Conservation (phyloP, 1,140 invertebrate genomes). For the Drosophila jambulina region DNA sequence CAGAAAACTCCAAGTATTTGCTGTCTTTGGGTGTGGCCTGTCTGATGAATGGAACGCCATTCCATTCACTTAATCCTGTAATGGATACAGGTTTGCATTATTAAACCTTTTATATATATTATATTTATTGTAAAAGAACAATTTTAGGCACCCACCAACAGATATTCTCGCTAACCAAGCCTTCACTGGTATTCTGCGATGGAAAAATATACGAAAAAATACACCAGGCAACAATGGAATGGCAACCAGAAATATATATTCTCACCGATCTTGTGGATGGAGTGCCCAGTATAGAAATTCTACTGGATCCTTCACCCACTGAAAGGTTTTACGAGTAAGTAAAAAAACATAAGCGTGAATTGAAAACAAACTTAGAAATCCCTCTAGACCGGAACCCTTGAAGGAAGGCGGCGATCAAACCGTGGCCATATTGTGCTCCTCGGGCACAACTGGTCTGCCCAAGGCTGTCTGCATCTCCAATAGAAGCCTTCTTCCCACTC, state of each 20-base stretch:
- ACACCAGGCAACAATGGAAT: slow-evolving; percentile 37
- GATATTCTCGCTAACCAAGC: slow-evolving; percentile 65
- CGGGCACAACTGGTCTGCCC: slow-evolving; percentile 91
- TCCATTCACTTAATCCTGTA: slow-evolving; percentile 59
- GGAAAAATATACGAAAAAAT: slow-evolving; percentile 67
- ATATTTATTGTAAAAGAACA: too few relatives aligned
- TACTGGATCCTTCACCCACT: slow-evolving; percentile 53
- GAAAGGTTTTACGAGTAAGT: slow-evolving; percentile 72
- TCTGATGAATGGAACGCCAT: slow-evolving; percentile 69
- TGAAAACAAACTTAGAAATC: rapidly evolving
- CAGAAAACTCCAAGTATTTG: slow-evolving; percentile 68
- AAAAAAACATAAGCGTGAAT: too few relatives aligned
- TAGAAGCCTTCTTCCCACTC: not conserved
- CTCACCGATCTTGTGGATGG: slow-evolving; percentile 55
- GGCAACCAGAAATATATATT: slow-evolving; percentile 69
- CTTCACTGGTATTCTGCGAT: slow-evolving; percentile 72
- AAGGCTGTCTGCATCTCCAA: slow-evolving; percentile 92
- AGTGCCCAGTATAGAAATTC: slow-evolving; percentile 55
- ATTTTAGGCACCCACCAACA: slow-evolving; percentile 60
- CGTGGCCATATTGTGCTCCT: slow-evolving; percentile 86
- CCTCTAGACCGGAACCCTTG: slow-evolving; percentile 54
- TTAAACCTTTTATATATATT: not conserved
- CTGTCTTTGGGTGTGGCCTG: slow-evolving; percentile 68
- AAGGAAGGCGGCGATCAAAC: slow-evolving; percentile 65
- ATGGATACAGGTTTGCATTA: slow-evolving; percentile 60